Base-by-base conservation (phyloP, 2,888 invertebrate species). In the Pogonocherus hispidulus region DNA sequence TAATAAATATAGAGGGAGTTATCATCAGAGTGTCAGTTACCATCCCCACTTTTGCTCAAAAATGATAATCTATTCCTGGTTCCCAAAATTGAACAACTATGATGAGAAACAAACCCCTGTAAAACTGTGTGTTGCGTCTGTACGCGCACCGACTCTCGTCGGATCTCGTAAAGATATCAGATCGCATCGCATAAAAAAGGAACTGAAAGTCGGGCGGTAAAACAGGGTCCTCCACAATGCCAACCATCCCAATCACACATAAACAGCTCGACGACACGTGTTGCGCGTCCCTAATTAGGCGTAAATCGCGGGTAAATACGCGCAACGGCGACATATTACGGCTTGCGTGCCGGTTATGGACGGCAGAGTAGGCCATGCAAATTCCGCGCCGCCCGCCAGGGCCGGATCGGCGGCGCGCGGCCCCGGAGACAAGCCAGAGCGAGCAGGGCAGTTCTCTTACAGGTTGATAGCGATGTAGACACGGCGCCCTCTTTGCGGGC, bases 311-410 rank as follows among this genome's bases (percentile, higher is more conserved):
- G 66, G 66, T 75, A 75, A 73, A 68, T 73, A 73, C 67, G 66
- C 67, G 69, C n/a, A 71, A 75, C 67, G 70, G 70, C 75, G 72
- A 73, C 72, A 69, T 68, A 67, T 71, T 73, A 70, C 71, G 66
- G 73, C 67, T 72, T 73, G 74, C 75, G 74, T 77, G 75, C 75
- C 62, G 72, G 72, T 77, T 77, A 77, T 77, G 77, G 70, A 60
- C 70, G 67, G 66, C 54, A 69, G 71, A 76, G 69, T 69, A 69
- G 69, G 69, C 73, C 69, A 71, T 70, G 72, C 69, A 73, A 74
- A 76, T 76, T 72, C 72, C 73, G 72, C 71, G 72, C 72, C 57
- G 70, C 63, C 76, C 71, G 72, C 23, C 71, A 71, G 71, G 68
- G 46, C 51, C 63, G 71, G 71, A 35, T 32, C 32, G 32, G 8